Percentiles rank a stretch among this genome's conserved stretches.
Conservation (phyloP, 2,888 invertebrate genomes). For the Andrena marginata region DNA sequence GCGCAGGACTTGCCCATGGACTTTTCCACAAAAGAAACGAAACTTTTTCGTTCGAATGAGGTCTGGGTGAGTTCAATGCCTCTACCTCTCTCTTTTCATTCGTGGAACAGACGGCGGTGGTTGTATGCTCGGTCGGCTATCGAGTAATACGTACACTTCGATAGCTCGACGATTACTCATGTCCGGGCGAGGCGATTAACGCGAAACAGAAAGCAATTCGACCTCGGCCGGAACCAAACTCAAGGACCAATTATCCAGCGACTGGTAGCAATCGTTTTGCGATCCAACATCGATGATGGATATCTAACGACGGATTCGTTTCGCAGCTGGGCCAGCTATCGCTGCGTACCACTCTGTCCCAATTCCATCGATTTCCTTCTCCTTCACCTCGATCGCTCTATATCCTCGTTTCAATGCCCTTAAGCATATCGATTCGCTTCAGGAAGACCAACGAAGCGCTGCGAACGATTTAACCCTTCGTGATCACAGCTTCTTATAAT, state of each 20-base stretch:
- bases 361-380: neutral
- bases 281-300: slow-evolving; percentile 43
- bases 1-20: neutral
- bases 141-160: slow-evolving; percentile 65
- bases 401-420: neutral
- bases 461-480: neutral
- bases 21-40: slow-evolving; percentile 56
- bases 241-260: slow-evolving; percentile 74
- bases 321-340: slow-evolving; percentile 25
- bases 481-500: neutral
- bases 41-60: slow-evolving; percentile 57
- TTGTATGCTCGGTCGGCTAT: slow-evolving; percentile 49
- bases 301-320: slow-evolving; percentile 56
- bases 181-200: slow-evolving; percentile 58
- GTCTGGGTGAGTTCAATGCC: slow-evolving; percentile 65
- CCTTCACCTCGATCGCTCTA: neutral
- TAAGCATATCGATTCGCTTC: neutral
- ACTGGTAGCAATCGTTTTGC: slow-evolving; percentile 60
- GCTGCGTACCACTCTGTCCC: neutral
- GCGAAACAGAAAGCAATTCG: slow-evolving; percentile 76
- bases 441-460: neutral
- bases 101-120: slow-evolving; percentile 35
- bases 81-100: slow-evolving; percentile 64
- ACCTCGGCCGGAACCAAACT: slow-evolving; percentile 74
- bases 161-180: slow-evolving; percentile 61